These are phyloP conservation scores for Gari tellinella DNA, from an alignment of 2,888 invertebrate species.

Conservation along the genomic window DNA sequence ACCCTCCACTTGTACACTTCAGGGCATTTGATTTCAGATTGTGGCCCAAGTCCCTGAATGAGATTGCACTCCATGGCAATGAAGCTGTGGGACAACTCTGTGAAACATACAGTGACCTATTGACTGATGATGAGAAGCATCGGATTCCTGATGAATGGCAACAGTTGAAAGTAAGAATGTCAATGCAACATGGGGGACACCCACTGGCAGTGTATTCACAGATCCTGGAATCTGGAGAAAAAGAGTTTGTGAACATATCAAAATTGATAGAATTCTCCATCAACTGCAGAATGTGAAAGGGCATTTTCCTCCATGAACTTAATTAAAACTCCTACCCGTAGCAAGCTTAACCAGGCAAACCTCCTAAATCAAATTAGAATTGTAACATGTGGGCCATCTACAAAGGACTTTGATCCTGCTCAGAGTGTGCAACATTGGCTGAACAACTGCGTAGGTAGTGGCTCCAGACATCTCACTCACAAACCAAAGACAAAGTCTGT, in stretches of 20 bases:
- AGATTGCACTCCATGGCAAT: slow-evolving; percentile 13
- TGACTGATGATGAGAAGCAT: slow-evolving; percentile 4
- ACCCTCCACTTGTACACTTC: not conserved
- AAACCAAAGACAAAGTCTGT: no score
- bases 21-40: slow-evolving; percentile 9
- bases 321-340: slow-evolving; percentile 1
- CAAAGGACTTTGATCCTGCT: slow-evolving; percentile 4
- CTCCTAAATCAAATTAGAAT: slow-evolving; percentile 1
- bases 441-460: not conserved
- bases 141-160: slow-evolving; percentile 25
- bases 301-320: slow-evolving; percentile 6
- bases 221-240: not conserved
- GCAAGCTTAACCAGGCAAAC: not conserved
- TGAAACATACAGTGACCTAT: not conserved
- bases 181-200: not conserved
- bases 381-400: slow-evolving; percentile 1
- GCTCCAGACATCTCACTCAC: no score
- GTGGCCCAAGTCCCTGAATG: slow-evolving; percentile 15
- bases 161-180: slow-evolving; percentile 20
- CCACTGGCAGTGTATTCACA: not conserved
- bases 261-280: slow-evolving; percentile 3
- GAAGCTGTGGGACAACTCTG: slow-evolving; percentile 4
- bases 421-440: slow-evolving; percentile 1
- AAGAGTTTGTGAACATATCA: not conserved
- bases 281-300: slow-evolving; percentile 8